Base-by-base conservation (phyloP, 2,888 invertebrate species). In the Morpho helenor region DNA sequence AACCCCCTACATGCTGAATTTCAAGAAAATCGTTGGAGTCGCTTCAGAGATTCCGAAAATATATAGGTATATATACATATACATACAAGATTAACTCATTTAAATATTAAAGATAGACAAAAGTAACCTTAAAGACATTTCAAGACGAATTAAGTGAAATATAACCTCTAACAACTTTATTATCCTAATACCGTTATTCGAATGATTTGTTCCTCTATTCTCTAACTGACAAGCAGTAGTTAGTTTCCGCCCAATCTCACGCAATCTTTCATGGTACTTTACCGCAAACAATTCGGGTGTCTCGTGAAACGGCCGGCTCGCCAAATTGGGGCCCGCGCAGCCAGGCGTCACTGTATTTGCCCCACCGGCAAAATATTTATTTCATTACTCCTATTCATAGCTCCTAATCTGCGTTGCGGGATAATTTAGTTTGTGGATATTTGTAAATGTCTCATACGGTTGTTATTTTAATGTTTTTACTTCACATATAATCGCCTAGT, bases 351-450 rank as follows among this genome's bases (percentile, higher is more conserved):
- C 75, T 75, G 80, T 81, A 81, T 83, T 81, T 84, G 84, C 84
- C 81, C 85, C 79, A 85, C 87, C 89, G 88, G 84, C 88, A 82
- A 89, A 90, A 90, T 89, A 86, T 90, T 90, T 90, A 89, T 90
- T 90, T 89, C 89, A 90, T 90, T 90, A 90, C 87, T 84, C 82
- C 87, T 84, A 89, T 90, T 90, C 89, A 89, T 87, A 74, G 80
- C 74, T 76, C 77, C 76, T 88, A 89, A 90, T 87, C 89, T 86
- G 81, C 77, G 87, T 78, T 73, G 73, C 79, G 53, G 81, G 31
- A 31, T 5, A 5, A 31, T 3, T 31, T 31, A 3, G 31, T 31
- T 31, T 31, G 31, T 31, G 5, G 31, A 31, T 31, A 31, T 31
- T 31, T 31, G 31, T 31, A 31, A 31, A 31, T 31, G 31, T 31